These are phyloP conservation scores for Coreoperca whiteheadi DNA, from an alignment of 2,113 vertebrate genomes.

Conservation along the genomic window DNA sequence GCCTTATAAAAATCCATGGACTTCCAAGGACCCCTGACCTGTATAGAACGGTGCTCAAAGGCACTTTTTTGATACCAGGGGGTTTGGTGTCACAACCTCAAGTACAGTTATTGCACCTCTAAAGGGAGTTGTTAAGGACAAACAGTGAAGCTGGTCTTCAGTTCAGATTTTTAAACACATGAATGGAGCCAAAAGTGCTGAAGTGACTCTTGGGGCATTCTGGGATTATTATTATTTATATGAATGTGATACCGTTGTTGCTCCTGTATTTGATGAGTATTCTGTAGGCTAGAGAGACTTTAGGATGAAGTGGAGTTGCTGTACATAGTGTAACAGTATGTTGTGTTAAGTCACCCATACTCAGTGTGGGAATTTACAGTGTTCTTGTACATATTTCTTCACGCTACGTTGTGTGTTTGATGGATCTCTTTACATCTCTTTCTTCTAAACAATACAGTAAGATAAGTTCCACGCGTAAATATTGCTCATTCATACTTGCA, in stretches of 20 bases:
- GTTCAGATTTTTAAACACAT: conserved; percentile 44
- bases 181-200: conserved; percentile 40
- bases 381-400: conserved; percentile 57
- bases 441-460: conserved; percentile 11
- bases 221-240: conserved; percentile 75
- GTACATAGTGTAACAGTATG: conserved; percentile 51
- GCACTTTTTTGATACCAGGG: conserved; percentile 40
- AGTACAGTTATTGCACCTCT: conserved; percentile 55
- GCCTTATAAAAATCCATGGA: conserved; percentile 58
- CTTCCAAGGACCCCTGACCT: conserved; percentile 54
- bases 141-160: conserved; percentile 83
- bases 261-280: conserved; percentile 65
- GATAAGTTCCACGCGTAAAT: conserved; percentile 51
- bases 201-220: conserved; percentile 34
- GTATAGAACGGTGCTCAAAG: conserved; percentile 36
- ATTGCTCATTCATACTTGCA: conserved; percentile 30
- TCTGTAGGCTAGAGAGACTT: conserved; percentile 53
- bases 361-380: conserved; percentile 52
- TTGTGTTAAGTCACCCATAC: conserved; percentile 39
- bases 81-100: conserved; percentile 62
- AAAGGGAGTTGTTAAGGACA: conserved; percentile 68
- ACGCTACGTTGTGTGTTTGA: background rate
- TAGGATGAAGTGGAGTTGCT: conserved; percentile 25
- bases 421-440: conserved; percentile 25
- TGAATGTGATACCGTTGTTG: conserved; percentile 71